Evolutionary conservation across 2,888 invertebrate genomes (phyloP).

Genomic region (Polylopha cassiicola): DNA sequence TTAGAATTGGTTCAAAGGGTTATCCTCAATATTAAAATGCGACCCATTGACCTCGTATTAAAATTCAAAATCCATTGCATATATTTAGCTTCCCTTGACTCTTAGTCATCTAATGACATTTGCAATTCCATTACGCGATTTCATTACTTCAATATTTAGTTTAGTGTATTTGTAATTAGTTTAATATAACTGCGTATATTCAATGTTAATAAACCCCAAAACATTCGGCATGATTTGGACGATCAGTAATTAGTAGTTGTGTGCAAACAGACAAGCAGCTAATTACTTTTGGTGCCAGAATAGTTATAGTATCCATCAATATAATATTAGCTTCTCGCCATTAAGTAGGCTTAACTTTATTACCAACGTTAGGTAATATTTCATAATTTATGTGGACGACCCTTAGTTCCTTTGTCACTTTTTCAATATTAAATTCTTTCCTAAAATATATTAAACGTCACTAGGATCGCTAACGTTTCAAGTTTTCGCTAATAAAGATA

Average conservation of each 20-base stretch:
- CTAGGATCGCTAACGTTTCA: no score
- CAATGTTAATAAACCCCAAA: slow-evolving; percentile 15
- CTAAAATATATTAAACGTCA: no score
- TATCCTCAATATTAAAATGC: slow-evolving; percentile 8
- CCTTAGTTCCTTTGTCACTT: no score
- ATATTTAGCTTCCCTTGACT: slow-evolving; percentile 18
- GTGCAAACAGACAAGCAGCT: slow-evolving; percentile 3
- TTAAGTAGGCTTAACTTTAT: no score
- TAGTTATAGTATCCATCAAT: no score
- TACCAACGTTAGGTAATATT: no score
- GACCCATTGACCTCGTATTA: slow-evolving; percentile 6
- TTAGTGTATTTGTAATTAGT: slow-evolving; percentile 13
- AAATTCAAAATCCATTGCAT: slow-evolving; percentile 14
- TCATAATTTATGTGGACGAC: no score
- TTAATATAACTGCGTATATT: slow-evolving; percentile 11
- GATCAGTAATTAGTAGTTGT: slow-evolving; percentile 14
- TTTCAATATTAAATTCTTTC: no score
- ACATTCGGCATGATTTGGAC: background rate
- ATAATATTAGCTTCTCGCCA: no score
- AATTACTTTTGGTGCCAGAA: slow-evolving; percentile 4
- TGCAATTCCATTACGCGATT: slow-evolving; percentile 22
- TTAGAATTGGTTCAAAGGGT: no score
- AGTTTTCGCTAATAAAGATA: no score
- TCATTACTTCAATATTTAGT: slow-evolving; percentile 19
- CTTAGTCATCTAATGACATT: slow-evolving; percentile 19